phyloP scores from a whole-genome alignment of 2,888 invertebrate species.

The Sylvicola cinctus region DNA sequence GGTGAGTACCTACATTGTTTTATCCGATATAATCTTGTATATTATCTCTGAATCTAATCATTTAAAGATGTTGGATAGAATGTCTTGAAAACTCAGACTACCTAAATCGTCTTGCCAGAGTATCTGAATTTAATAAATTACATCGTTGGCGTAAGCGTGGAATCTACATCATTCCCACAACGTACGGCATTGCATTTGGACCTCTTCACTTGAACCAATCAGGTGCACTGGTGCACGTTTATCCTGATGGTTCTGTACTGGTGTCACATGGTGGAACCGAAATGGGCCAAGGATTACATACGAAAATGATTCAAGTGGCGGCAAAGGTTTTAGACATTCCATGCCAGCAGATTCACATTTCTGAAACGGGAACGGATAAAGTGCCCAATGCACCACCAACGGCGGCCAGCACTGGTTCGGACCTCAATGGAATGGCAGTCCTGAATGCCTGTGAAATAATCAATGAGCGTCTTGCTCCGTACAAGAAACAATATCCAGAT shows the following conservation, averaged over 20 bases:
- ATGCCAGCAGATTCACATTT: conserved; percentile 51
- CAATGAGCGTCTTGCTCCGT: conserved; percentile 48
- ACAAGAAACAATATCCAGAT: conserved; percentile 50
- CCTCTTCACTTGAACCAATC: conserved; percentile 59
- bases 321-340: conserved; percentile 51
- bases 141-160: conserved; percentile 79
- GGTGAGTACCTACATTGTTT: conserved; percentile 10
- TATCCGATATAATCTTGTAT: too few species aligned
- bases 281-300: conserved; percentile 93
- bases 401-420: conserved; percentile 74
- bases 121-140: conserved; percentile 51
- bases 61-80: conserved; percentile 52
- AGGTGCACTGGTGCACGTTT: conserved; percentile 73
- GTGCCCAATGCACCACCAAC: conserved; percentile 82
- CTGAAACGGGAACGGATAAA: conserved; percentile 73
- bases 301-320: conserved; percentile 87
- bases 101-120: conserved; percentile 30
- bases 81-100: conserved; percentile 47
- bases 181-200: conserved; percentile 69
- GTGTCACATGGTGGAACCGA: conserved; percentile 84
- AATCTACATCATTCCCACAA: conserved; percentile 58
- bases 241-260: conserved; percentile 73
- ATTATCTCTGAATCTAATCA: too few species aligned
- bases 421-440: conserved; percentile 82
- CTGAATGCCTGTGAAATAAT: conserved; percentile 61